Evolutionary conservation across 1,140 invertebrate genomes (phyloP).

Genomic region (Drosophila elegans): DNA sequence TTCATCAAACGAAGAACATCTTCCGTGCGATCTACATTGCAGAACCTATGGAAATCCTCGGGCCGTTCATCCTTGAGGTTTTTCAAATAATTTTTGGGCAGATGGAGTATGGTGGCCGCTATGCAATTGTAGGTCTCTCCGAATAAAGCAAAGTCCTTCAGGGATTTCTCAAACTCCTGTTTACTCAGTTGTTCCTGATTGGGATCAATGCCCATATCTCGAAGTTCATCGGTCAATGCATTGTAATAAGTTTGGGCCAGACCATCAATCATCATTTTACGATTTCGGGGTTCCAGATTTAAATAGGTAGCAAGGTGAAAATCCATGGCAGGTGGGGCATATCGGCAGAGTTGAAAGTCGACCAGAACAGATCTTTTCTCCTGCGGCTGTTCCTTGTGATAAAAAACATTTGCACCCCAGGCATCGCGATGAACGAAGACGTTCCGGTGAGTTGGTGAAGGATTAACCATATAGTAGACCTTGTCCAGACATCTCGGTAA

Average conservation of each 20-base stretch:
- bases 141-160: constrained; percentile 64
- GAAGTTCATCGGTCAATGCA: constrained; percentile 33
- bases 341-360: constrained; percentile 87
- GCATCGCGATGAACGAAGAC: constrained; percentile 88
- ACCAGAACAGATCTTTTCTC: constrained; percentile 86
- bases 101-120: constrained; percentile 60
- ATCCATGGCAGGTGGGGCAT: constrained; percentile 87
- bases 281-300: constrained; percentile 55
- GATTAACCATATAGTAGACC: constrained; percentile 76
- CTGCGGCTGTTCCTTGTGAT: constrained; percentile 85
- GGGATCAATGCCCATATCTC: constrained; percentile 48
- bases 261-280: constrained; percentile 35
- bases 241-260: constrained; percentile 49
- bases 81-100: constrained; percentile 72
- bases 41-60: constrained; percentile 65
- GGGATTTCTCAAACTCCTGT: constrained; percentile 57
- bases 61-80: constrained; percentile 59
- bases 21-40: constrained; percentile 67
- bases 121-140: constrained; percentile 73
- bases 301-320: constrained; percentile 80
- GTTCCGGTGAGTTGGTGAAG: constrained; percentile 83
- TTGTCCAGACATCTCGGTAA: constrained; percentile 69
- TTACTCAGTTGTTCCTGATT: constrained; percentile 38
- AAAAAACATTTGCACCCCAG: constrained; percentile 88
- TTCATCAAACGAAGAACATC: constrained; percentile 54